phyloP scores from a whole-genome alignment of 2,888 invertebrate genomes.

The Deilephila elpenor region DNA sequence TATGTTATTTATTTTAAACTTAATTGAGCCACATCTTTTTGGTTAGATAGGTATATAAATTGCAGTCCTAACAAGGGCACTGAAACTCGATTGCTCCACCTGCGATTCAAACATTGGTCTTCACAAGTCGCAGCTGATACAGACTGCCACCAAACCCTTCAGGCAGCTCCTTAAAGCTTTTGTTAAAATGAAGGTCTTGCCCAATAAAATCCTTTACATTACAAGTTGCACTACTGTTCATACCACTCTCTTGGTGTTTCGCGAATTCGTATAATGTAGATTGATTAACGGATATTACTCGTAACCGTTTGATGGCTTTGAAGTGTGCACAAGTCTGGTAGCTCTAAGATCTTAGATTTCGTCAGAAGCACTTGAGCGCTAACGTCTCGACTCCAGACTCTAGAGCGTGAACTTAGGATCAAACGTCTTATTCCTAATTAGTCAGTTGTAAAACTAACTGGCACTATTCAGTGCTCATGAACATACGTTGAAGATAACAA shows the following conservation, averaged over 20 bases:
- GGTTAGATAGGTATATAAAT: no score
- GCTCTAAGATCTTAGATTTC: not conserved
- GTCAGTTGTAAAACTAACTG: not conserved
- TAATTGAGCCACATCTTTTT: no score
- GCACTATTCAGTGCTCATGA: no score
- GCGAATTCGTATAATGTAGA: conserved; percentile 21
- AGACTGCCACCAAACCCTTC: no score
- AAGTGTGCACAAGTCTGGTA: conserved; percentile 21
- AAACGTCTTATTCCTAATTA: not conserved
- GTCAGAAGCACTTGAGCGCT: not conserved
- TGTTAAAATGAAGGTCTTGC: no score
- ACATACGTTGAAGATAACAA: no score
- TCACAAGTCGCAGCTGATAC: no score
- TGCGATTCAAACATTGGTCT: no score
- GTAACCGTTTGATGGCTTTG: conserved; percentile 24
- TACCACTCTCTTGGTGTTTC: not conserved
- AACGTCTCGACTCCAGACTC: not conserved
- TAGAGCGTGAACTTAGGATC: not conserved
- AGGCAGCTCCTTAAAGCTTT: no score
- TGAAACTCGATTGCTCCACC: no score
- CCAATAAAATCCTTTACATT: not conserved
- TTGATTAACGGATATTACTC: conserved; percentile 24
- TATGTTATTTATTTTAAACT: no score
- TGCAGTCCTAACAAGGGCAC: no score
- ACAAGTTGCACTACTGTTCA: not conserved